These are phyloP conservation scores for Gymnopithys bicolor DNA, from an alignment of 2,797 vertebrate species.

Conservation along the genomic window DNA sequence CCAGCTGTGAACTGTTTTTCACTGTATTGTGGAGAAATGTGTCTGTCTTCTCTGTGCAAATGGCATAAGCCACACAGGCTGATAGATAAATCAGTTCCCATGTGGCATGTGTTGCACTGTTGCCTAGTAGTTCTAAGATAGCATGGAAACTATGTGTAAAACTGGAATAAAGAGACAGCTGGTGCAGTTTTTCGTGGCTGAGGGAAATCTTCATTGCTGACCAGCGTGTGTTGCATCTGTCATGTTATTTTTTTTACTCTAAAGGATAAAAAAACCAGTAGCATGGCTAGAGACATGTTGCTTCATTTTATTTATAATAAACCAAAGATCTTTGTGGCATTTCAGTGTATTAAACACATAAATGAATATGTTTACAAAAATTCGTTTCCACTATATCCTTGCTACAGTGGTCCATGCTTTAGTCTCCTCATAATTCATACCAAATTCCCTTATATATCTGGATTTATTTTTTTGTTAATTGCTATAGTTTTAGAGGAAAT, in stretches of 20 bases:
- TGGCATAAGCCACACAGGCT: neutral
- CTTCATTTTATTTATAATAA: neutral
- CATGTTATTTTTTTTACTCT: neutral
- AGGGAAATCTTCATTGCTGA: conserved; percentile 14
- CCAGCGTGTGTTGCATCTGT: neutral
- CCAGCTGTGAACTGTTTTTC: neutral
- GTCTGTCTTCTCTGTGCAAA: neutral
- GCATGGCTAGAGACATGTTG: too few relatives aligned
- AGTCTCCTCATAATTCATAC: neutral
- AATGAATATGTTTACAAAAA: neutral
- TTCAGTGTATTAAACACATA: neutral
- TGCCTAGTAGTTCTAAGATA: neutral
- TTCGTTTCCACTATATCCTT: neutral
- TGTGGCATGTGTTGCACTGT: neutral
- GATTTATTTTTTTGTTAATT: neutral
- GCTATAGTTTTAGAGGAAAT: neutral
- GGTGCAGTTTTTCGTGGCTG: neutral
- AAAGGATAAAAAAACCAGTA: neutral
- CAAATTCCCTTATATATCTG: neutral
- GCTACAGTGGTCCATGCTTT: fast-evolving
- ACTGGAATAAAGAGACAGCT: conserved; percentile 3
- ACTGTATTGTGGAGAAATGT: fast-evolving
- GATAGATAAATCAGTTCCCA: neutral
- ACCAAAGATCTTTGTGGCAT: neutral
- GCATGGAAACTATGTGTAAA: neutral